Evolutionary conservation across 2,797 vertebrate genomes (phyloP), one percentile per base, ranked within the genome.

Genomic region (Gephyroberyx darwinii): DNA sequence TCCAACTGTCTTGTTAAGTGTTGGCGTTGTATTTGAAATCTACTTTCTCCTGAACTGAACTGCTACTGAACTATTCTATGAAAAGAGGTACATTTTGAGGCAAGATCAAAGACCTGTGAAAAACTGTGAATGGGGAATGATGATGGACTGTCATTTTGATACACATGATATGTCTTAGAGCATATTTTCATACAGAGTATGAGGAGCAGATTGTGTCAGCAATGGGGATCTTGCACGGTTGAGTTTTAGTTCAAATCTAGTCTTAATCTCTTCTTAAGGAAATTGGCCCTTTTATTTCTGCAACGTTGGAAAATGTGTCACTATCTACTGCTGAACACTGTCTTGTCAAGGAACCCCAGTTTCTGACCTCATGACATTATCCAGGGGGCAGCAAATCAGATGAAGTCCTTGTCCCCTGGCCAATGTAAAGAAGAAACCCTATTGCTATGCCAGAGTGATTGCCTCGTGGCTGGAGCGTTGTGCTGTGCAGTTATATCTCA

Each of bases 331-430:
- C 55, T 8, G 31, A 31, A 58, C 66, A 69, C 37, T 20, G 7
- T 2, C 35, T 60, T 48, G 35, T 22, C 19, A 56, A 63, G 12
- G 22, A 30, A 43, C 61, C 33, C 52, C 8, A 67, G 65, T 82
- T 72, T 78, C 50, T 71, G 43, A 59, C 74, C 65, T 63, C 35
- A 14, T 86, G 78, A 81, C 69, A 87, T 87, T 87, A 82, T 82
- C 73, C 77, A 86, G 75, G 79, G 67, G 77, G 79, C 9, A 35
- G 47, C 73, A 84, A 78, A 84, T 75, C 58, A 85, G 69, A 81
- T 58, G 30, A 58, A 55, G 57, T 63, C 61, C 30, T 70, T 71
- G 59, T 84, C 67, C 59, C 74, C 22, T 55, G 67, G 74, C 52
- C 50, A 54, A 39, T 59, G 60, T 65, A 69, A 76, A 76, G 65